Evolutionary conservation across 2,113 vertebrate genomes (phyloP), one percentile per base, ranked within the genome.

Genomic region (Ptilorrhoa leucosticta): DNA sequence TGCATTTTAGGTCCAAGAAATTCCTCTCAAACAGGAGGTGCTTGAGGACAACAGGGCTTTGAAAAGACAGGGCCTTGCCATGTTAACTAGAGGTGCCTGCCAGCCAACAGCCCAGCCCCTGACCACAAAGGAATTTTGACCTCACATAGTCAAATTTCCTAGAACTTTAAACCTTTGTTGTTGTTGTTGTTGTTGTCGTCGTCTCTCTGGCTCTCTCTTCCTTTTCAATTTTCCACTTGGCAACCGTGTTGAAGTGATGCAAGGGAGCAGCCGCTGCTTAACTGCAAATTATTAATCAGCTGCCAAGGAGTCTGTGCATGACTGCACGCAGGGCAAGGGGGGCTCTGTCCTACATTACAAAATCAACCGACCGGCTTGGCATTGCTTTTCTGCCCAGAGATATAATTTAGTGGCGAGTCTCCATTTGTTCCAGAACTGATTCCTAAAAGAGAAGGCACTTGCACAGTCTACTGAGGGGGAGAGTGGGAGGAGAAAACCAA

Each of bases 241-340:
- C 88, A 92, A 54, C 66, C 0, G 0, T 0, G 0, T 57, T 87
- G 92, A 94, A 93, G 73, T 96, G 93, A 95, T 94, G 95, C 95
- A 96, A 97, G 87, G 76, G 78, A 91, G 71, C 70, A 94, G 89
- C 78, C 66, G 0, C 90, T 24, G 44, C 85, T 84, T 72, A 89
- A 72, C 85, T 87, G 78, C 85, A 96, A 93, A 95, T 94, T 95
- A 94, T 96, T 97, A 97, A 97, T 94, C 94, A 93, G 91, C 94
- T 97, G 90, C 92, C 93, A 95, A 79, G 87, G 89, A 94, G 68
- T 73, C 85, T 87, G 93, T 94, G 95, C 94, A 60, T 47, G 88
- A 73, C 87, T 83, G 90, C 94, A 96, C 51, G 30, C 90, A 87
- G 93, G 76, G 78, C 87, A 60, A 76, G 91, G 91, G 80, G 87